Conservation (phyloP, 2,888 invertebrate genomes). For the Trachelus tabidus region DNA sequence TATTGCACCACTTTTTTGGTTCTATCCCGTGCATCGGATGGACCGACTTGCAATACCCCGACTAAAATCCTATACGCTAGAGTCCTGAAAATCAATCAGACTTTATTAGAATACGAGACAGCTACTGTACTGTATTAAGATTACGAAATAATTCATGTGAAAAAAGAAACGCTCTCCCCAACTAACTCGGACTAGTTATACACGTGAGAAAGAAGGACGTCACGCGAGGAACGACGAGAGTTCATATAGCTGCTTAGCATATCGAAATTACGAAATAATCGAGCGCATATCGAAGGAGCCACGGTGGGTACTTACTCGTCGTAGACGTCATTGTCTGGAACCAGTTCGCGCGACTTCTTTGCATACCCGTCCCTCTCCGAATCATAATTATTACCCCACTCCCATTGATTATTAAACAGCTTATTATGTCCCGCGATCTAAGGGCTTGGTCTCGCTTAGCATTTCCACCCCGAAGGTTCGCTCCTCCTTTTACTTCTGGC, state of each 20-base stretch:
- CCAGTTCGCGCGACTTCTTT: constrained; percentile 62
- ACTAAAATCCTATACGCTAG: neutral
- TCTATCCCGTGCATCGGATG: neutral
- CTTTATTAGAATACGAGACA: neutral
- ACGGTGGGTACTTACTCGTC: constrained; percentile 21
- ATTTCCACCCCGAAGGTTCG: neutral
- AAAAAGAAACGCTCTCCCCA: neutral
- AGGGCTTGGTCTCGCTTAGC: constrained; percentile 1
- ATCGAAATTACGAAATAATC: constrained; percentile 65
- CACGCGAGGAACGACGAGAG: neutral
- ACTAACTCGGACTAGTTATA: neutral
- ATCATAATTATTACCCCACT: constrained; percentile 60
- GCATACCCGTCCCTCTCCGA: constrained; percentile 58
- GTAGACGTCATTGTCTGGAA: constrained; percentile 61
- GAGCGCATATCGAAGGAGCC: constrained; percentile 57
- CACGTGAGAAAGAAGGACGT: neutral
- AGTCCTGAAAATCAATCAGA: neutral
- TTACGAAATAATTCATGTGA: neutral
- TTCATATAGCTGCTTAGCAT: constrained; percentile 45
- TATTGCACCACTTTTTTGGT: neutral
- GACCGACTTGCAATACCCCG: neutral
- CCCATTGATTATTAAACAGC: constrained; percentile 65
- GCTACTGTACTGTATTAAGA: neutral
- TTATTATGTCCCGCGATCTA: constrained; percentile 27
- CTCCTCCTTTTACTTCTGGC: neutral